Evolutionary conservation across 2,113 vertebrate species (phyloP), one percentile per base, ranked within the genome.

Genomic region (Martes martes): DNA sequence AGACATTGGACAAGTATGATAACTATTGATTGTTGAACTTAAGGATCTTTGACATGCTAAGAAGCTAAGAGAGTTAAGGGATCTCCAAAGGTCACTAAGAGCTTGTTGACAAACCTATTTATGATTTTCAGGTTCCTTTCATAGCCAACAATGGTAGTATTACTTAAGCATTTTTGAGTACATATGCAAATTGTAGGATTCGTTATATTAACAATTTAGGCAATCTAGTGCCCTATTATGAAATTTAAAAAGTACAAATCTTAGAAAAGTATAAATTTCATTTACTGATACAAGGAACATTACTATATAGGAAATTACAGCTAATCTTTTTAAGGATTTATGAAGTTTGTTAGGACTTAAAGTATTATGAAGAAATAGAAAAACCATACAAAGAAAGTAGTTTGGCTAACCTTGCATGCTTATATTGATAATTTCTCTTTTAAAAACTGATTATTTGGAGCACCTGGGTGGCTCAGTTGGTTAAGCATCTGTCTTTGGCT

Each of bases 321-420:
- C 50, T 73, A 89, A 79, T 89, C 16, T 28, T 93, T 92, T 95
- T 84, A 92, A 89, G 39, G 61, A 71, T 79, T 89, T 89, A 52
- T 89, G 50, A 83, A 89, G 10, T 71, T 80, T 84, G 78, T 84
- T 93, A 79, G 79, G 61, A 67, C 61, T 73, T 93, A 80, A 89
- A 55, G 89, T 93, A 57, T 50, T 69, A 59, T 42, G 11, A 57
- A 91, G 39, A 92, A 96, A 83, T 39, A 90, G 74, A 92, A 92
- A 94, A 81, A 74, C 65, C 10, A 57, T 16, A 19, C 18, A 39
- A 71, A 90, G 59, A 81, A 59, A 63, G n/a, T 93, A 28, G 19
- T 82, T 82, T 87, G 19, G 9, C 80, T 82, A 93, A 87, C 52
- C 13, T 86, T 71, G 11, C 1, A 2, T 81, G 13, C 33, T 79